A percentile compares a stretch with the other conserved stretches of the same genome.
Evolutionary conservation across 2,888 invertebrate genomes (phyloP).

Genomic region (Congeria kusceri): DNA sequence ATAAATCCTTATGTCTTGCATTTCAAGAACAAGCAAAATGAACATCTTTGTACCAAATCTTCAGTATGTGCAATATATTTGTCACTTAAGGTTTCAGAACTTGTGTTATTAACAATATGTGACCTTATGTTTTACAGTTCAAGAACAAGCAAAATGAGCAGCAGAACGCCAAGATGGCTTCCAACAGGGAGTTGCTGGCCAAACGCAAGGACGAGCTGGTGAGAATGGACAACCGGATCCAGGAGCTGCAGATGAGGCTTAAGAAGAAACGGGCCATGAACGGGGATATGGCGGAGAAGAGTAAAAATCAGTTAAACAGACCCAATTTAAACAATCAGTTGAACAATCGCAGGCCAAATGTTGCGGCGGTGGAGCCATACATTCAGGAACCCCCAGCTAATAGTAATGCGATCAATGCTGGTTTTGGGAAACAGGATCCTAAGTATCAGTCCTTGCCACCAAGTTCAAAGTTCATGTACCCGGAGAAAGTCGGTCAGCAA

Average conservation of each 20-base stretch:
- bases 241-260: constrained; percentile 95
- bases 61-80: no score
- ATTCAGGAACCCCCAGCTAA: constrained; percentile 78
- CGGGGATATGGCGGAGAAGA: constrained; percentile 68
- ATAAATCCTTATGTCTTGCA: constrained; percentile 87
- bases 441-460: constrained; percentile 97
- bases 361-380: constrained; percentile 85
- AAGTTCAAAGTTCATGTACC: constrained; percentile 91
- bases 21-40: constrained; percentile 98
- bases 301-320: constrained; percentile 55
- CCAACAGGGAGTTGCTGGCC: constrained; percentile 94
- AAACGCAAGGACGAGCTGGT: constrained; percentile 96
- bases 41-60: no score
- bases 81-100: no score
- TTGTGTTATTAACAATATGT: no score
- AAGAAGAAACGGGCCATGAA: constrained; percentile 94
- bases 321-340: constrained; percentile 58
- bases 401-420: constrained; percentile 73
- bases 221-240: constrained; percentile 96
- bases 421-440: constrained; percentile 93
- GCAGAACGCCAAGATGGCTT: constrained; percentile 95
- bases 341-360: constrained; percentile 71
- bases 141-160: constrained; percentile 98
- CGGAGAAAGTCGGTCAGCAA: constrained; percentile 58
- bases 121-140: constrained; percentile 90